A percentile compares a stretch with the other conserved stretches of the same genome.
phyloP scores from a whole-genome alignment of 2,113 vertebrate genomes.

The Turdus rufiventris region DNA sequence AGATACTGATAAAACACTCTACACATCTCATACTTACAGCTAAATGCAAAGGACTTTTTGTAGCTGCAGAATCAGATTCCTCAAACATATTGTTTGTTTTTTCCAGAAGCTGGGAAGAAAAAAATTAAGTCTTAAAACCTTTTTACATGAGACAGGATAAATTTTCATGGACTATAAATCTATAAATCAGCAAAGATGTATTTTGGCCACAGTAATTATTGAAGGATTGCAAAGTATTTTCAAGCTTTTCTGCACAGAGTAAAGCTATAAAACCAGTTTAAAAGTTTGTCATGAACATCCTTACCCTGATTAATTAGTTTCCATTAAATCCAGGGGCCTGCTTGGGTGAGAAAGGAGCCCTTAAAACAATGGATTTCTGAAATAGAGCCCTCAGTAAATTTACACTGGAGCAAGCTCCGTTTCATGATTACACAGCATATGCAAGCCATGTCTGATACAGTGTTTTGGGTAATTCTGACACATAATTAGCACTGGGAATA shows the following conservation, averaged over 20 bases:
- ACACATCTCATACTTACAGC: slow-evolving; percentile 79
- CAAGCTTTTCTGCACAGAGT: neutral
- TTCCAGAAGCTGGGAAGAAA: slow-evolving; percentile 83
- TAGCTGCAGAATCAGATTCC: slow-evolving; percentile 75
- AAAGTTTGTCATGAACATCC: neutral
- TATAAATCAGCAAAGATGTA: neutral
- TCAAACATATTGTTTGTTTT: slow-evolving; percentile 80
- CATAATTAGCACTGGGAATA: neutral
- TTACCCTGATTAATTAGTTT: neutral
- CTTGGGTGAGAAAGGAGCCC: neutral
- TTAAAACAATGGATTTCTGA: neutral
- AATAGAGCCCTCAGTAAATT: neutral
- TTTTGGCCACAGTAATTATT: neutral
- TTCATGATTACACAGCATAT: neutral
- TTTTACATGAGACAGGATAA: neutral
- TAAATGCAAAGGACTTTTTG: slow-evolving; percentile 91
- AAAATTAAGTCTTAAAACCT: neutral
- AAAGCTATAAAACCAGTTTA: neutral
- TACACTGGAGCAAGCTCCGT: neutral
- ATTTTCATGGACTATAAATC: neutral
- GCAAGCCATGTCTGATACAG: neutral
- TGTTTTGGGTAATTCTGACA: neutral
- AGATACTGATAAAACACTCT: neutral
- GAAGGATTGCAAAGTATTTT: neutral
- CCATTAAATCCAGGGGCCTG: neutral